Evolutionary conservation across 1,140 invertebrate species (phyloP), one percentile per base, ranked within the genome.

Genomic region (Gryllus bimaculatus): DNA sequence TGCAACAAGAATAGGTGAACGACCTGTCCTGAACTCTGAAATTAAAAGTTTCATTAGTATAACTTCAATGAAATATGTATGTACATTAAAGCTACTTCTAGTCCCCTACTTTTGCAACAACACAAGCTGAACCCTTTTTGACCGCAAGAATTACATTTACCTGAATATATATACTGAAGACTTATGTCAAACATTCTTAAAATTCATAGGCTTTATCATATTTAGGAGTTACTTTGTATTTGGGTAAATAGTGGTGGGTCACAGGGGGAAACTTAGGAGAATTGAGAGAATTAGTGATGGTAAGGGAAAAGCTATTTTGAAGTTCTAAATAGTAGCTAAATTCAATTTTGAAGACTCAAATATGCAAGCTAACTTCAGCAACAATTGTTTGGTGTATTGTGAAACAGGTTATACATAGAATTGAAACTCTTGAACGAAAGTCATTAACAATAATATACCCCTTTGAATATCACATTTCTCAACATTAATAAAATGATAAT

Each of bases 1-100:
- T 84, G 98, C 98, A 81, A 99, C 94, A 82, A 99, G 88, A 85
- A 99, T 98, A 79, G 93, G 94, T 77, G 93, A 93, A 85, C 92
- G 93, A 81, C 96, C 97, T 83, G 91, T 91, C 83, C 96, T 92
- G 89, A 99, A 99, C 87, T 98, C 97, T 93, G 86, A 47, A 85
- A 84, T 15, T 18, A 48, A 12, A 78, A 47, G 15, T 12, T 47
- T 13, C 39, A n/a, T 74, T 8, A 2, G 2, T n/a, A 4, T 47
- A 12, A 21, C 47, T 77, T 54, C 8, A 5, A 18, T 47, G 5
- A n/a, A 47, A 39, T 1, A 39, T n/a, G n/a, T 39, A 39, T 39
- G 20, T 3, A 74, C 1, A 18, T 74, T 74, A 2, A 39, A 39
- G 26, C 26, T 39, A 39, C 26, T 39, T 2, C 26, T 39, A 39